Evolutionary conservation across 2,113 vertebrate species (phyloP), one percentile per base, ranked within the genome.

Genomic region (Labeo catla): DNA sequence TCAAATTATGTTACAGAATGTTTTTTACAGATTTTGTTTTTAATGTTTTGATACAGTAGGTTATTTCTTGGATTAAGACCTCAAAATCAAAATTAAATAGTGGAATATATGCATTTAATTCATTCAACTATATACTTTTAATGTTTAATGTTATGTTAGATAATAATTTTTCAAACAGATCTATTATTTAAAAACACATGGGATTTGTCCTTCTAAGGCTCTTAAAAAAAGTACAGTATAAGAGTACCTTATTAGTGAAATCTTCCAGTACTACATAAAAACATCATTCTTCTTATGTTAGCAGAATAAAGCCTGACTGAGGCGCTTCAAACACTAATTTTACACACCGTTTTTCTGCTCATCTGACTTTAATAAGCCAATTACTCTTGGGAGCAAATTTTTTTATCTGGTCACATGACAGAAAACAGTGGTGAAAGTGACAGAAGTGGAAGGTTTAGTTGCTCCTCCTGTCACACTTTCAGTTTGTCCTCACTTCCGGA

Each of bases 351-450:
- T 11, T 72, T 59, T 45, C 73, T 28, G 6, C 74, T 76, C 87
- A 86, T 85, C 81, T 90, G 89, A 91, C 89, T 87, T 23, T 15
- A 89, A 73, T 87, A 61, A 86, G 3, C 54, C 63, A 77, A 50
- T 12, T 52, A 72, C 76, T 36, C 88, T 73, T 83, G 84, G 59
- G 77, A 87, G 88, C 84, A 83, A 87, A 86, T 63, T 36, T 63
- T 36, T 63, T 76, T 82, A 78, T 36, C 6, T 50, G 86, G 90
- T 94, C 93, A 94, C 92, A 90, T 91, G 94, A 90, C 86, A 72
- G 78, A 63, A 50, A 21, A 80, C 12, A 81, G 36, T 73, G 28
- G 28, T 28, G 76, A 80, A 28, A 76, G 23, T 74, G 57, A 12
- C 16, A 86, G 52, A 36, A 61, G 19, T 47, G 66, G 84, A 86